Percentiles rank a stretch among this genome's conserved stretches.
Evolutionary conservation across 2,797 vertebrate genomes (phyloP).

Genomic region (Xiphophorus birchmanni): DNA sequence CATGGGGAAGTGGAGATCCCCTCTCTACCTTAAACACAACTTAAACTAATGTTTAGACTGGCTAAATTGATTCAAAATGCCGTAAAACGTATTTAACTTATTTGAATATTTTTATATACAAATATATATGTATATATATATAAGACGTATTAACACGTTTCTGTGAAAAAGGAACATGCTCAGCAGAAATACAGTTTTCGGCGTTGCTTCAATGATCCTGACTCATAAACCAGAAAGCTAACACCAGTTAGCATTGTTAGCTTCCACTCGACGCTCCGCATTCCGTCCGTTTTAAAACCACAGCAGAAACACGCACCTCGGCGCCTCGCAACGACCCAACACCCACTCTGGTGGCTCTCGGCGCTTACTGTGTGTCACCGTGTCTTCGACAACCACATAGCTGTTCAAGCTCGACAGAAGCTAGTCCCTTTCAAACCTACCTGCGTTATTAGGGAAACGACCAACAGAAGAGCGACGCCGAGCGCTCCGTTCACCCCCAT

Average conservation of each 20-base stretch:
- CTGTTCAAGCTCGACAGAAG: constrained; percentile 3
- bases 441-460: constrained; percentile 49
- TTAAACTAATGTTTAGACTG: not conserved
- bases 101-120: too few species aligned
- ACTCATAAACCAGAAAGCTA: not conserved
- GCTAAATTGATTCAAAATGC: too few species aligned
- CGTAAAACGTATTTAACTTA: not conserved
- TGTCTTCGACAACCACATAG: not conserved
- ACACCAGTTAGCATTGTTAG: not conserved
- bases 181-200: not conserved
- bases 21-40: not conserved
- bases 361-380: not conserved
- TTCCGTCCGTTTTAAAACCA: too few species aligned
- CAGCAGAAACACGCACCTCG: not conserved
- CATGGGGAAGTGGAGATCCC: not conserved
- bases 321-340: fast-evolving
- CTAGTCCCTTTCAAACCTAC: constrained; percentile 46
- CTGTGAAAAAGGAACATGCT: not conserved
- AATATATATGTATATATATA: not conserved
- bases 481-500: constrained; percentile 53
- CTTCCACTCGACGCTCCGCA: not conserved
- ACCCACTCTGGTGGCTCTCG: not conserved
- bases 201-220: not conserved
- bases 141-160: not conserved
- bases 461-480: constrained; percentile 41